Evolutionary conservation across 2,113 vertebrate species (phyloP).

Genomic region (Ardeotis arabs): DNA sequence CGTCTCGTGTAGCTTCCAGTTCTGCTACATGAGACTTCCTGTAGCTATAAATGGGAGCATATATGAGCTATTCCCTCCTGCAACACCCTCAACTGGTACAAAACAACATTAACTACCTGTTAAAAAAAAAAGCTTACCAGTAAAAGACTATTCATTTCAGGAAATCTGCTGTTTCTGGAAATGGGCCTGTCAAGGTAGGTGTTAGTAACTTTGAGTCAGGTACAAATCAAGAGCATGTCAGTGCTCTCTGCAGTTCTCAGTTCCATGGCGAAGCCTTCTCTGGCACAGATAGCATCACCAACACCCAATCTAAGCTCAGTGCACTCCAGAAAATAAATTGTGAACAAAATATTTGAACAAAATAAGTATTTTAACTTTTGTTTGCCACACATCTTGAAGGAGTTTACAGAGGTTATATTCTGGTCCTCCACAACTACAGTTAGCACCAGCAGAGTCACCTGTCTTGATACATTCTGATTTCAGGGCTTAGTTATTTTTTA

Average conservation of each 20-base stretch:
- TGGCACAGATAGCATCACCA: neutral
- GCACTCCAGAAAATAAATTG: neutral
- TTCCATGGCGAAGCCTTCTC: neutral
- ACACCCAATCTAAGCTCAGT: neutral
- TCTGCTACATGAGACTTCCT: neutral
- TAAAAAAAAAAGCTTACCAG: neutral
- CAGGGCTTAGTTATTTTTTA: neutral
- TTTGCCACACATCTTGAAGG: neutral
- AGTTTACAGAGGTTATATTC: neutral
- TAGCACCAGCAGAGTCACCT: neutral
- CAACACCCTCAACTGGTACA: neutral
- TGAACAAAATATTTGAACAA: accelerated
- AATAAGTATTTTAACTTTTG: neutral
- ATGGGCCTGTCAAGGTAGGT: neutral
- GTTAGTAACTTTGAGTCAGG: neutral
- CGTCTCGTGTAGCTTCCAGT: neutral
- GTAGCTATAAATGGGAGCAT: neutral
- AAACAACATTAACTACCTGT: neutral
- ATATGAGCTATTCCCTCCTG: neutral
- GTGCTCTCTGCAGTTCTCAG: neutral
- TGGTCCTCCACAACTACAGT: neutral
- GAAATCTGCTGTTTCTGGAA: neutral
- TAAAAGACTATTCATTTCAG: neutral
- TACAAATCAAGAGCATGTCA: neutral
- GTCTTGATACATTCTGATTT: neutral